Evolutionary conservation across 2,797 vertebrate species (phyloP).

Genomic region (Chelonia mydas): DNA sequence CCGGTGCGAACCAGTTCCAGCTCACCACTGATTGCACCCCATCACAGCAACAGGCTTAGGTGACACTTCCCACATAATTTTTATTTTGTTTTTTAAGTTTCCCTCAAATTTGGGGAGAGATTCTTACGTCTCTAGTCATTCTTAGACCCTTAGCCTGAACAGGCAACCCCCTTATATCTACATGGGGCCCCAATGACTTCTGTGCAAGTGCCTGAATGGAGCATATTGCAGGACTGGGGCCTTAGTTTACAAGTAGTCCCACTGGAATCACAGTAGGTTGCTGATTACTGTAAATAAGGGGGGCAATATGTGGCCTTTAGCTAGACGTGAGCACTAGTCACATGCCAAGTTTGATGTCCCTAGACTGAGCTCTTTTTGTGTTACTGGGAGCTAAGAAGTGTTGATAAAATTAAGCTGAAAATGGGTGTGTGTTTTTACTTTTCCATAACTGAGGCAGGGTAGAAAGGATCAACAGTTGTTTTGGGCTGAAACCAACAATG

Average conservation of each 20-base stretch:
- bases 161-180: background rate
- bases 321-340: background rate
- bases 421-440: background rate
- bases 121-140: background rate
- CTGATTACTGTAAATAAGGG: background rate
- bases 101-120: background rate
- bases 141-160: too few relatives aligned
- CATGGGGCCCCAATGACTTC: background rate
- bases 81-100: background rate
- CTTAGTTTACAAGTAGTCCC: background rate
- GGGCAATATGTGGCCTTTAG: background rate
- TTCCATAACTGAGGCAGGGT: background rate
- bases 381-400: background rate
- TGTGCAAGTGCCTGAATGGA: background rate
- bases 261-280: background rate
- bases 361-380: background rate
- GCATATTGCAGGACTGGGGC: background rate
- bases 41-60: background rate
- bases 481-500: background rate
- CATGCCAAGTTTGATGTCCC: background rate
- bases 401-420: background rate
- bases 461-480: background rate
- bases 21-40: background rate
- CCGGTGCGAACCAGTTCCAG: too few relatives aligned
- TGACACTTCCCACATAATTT: background rate